These are phyloP conservation scores for Ormyrus rosae DNA, from an alignment of 2,888 invertebrate species.

Conservation along the genomic window DNA sequence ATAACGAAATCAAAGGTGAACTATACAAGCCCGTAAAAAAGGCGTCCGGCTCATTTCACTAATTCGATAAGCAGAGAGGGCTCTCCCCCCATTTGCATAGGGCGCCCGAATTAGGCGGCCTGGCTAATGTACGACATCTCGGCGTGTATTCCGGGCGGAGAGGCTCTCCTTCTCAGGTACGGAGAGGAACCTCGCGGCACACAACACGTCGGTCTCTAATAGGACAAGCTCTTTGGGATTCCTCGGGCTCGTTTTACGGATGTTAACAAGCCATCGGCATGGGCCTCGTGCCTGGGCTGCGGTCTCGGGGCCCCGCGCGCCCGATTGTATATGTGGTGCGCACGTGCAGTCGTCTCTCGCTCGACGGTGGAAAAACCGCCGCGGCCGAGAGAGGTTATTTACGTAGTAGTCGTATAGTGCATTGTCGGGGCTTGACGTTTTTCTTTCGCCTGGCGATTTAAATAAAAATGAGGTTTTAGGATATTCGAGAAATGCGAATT, in stretches of 20 bases:
- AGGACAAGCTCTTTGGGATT: slow-evolving; percentile 74
- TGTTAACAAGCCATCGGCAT: slow-evolving; percentile 72
- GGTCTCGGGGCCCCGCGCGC: slow-evolving; percentile 7
- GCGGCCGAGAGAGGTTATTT: background rate
- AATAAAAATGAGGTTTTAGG: too few relatives aligned
- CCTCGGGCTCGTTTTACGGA: slow-evolving; percentile 71
- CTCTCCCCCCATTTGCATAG: too few relatives aligned
- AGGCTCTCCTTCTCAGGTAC: background rate
- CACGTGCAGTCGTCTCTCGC: background rate
- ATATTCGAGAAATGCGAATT: too few relatives aligned
- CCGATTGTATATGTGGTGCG: background rate
- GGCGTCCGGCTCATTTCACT: too few relatives aligned
- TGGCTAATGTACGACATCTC: background rate
- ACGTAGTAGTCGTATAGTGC: too few relatives aligned
- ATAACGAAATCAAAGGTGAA: too few relatives aligned
- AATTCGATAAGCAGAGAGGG: too few relatives aligned
- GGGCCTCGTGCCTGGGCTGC: slow-evolving; percentile 20
- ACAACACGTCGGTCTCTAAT: slow-evolving; percentile 63
- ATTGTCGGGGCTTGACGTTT: too few relatives aligned
- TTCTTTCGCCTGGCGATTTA: too few relatives aligned
- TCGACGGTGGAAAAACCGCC: slow-evolving; percentile 22
- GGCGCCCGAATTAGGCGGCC: too few relatives aligned
- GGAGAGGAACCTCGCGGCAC: slow-evolving; percentile 11
- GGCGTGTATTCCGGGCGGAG: background rate
- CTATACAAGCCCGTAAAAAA: too few relatives aligned